Percentiles rank a stretch among this genome's conserved stretches.
These are phyloP conservation scores for Argynnis bischoffii DNA, from an alignment of 2,888 invertebrate genomes.

Conservation along the genomic window DNA sequence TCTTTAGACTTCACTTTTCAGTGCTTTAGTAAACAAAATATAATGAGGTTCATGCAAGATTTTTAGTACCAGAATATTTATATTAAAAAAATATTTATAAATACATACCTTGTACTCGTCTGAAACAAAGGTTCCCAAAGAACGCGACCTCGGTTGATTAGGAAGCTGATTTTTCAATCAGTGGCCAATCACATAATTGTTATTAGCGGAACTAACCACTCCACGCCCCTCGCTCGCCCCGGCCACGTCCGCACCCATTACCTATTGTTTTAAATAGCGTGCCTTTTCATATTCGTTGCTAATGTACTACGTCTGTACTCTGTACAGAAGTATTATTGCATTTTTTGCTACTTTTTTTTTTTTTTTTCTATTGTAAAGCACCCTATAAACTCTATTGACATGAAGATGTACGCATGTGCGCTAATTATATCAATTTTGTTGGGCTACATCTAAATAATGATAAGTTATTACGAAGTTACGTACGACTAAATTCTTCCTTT, in stretches of 20 bases:
- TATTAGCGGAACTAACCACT: constrained; percentile 78
- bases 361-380: too few species aligned
- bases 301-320: background rate
- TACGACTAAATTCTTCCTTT: too few species aligned
- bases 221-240: constrained; percentile 62
- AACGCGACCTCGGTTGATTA: constrained; percentile 58
- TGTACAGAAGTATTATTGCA: background rate
- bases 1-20: too few species aligned
- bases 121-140: constrained; percentile 35
- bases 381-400: too few species aligned
- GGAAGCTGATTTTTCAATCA: constrained; percentile 78
- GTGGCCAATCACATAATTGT: constrained; percentile 77
- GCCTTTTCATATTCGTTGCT: constrained; percentile 22
- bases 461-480: too few species aligned
- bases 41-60: background rate
- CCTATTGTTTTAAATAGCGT: constrained; percentile 38
- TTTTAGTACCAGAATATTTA: background rate
- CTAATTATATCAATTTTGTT: too few species aligned
- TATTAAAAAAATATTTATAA: too few species aligned
- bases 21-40: background rate
- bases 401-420: too few species aligned
- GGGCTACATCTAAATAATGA: too few species aligned
- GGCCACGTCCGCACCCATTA: constrained; percentile 46
- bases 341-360: too few species aligned
- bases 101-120: background rate